These are phyloP conservation scores for Pangasius djambal DNA, from an alignment of 2,797 vertebrate genomes.

Conservation along the genomic window DNA sequence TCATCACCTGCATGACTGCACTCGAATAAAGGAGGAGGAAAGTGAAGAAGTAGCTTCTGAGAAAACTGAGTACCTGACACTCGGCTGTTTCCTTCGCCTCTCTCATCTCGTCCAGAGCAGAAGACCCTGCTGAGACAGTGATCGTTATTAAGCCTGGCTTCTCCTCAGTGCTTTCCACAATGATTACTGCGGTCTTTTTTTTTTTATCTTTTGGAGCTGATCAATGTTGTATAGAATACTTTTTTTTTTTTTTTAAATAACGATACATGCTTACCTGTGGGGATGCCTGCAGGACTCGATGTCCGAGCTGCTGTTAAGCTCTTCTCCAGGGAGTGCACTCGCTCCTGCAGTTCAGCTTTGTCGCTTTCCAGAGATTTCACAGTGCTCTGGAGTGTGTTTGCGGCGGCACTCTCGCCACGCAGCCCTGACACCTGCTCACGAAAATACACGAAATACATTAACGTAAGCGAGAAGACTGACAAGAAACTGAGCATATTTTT, in stretches of 20 bases:
- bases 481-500: neutral
- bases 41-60: too few relatives aligned
- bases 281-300: constrained; percentile 61
- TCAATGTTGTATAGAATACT: neutral
- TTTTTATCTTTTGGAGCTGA: neutral
- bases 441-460: neutral
- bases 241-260: neutral
- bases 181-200: neutral
- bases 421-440: constrained; percentile 79
- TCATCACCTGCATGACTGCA: neutral
- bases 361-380: constrained; percentile 88
- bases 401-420: constrained; percentile 81
- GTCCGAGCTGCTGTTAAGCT: constrained; percentile 76
- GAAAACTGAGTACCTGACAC: constrained; percentile 79
- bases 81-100: constrained; percentile 85
- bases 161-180: neutral
- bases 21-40: too few relatives aligned
- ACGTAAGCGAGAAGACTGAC: neutral
- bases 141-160: neutral
- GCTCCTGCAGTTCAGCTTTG: constrained; percentile 85
- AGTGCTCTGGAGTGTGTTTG: constrained; percentile 81
- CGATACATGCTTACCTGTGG: constrained; percentile 71
- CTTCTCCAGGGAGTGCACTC: constrained; percentile 85
- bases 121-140: constrained; percentile 76
- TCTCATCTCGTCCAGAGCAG: constrained; percentile 73